A percentile compares a stretch with the other conserved stretches of the same genome.
Conservation (phyloP, 2,888 invertebrate species). For the Limenitis camilla region DNA sequence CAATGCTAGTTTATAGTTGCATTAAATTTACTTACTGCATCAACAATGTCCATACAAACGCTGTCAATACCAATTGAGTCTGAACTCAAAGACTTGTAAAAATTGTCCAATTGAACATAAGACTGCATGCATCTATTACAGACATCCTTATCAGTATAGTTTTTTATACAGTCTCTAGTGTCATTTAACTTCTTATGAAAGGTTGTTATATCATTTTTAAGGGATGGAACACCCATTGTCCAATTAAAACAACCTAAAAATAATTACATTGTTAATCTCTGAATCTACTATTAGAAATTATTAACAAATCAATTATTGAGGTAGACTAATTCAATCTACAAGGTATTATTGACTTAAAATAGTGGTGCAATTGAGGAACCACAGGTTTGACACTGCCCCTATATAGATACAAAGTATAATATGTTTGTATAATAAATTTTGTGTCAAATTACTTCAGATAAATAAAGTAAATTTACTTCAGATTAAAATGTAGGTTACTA, state of each 20-base stretch:
- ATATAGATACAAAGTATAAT: no score
- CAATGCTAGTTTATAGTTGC: no score
- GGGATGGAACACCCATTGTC: conserved; percentile 49
- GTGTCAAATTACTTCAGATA: no score
- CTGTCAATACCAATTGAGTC: conserved; percentile 73
- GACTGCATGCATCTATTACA: conserved; percentile 72
- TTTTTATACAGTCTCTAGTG: conserved; percentile 59
- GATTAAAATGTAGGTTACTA: not conserved
- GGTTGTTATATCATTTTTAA: conserved; percentile 64
- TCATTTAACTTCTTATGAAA: conserved; percentile 64
- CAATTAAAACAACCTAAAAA: conserved; percentile 75
- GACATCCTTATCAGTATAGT: conserved; percentile 44
- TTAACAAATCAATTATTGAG: no score
- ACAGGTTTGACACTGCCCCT: no score
- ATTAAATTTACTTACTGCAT: conserved; percentile 66
- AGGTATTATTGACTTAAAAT: no score
- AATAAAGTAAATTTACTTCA: conserved; percentile 18
- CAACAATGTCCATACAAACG: conserved; percentile 80
- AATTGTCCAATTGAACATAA: conserved; percentile 72
- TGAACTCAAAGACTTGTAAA: conserved; percentile 72
- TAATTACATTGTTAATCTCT: no score
- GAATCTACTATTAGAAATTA: no score
- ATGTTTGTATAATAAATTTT: no score
- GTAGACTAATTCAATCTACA: no score
- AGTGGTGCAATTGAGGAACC: no score